Evolutionary conservation across 2,888 invertebrate species (phyloP), one percentile per base, ranked within the genome.

Genomic region (Tetragonula carbonaria): DNA sequence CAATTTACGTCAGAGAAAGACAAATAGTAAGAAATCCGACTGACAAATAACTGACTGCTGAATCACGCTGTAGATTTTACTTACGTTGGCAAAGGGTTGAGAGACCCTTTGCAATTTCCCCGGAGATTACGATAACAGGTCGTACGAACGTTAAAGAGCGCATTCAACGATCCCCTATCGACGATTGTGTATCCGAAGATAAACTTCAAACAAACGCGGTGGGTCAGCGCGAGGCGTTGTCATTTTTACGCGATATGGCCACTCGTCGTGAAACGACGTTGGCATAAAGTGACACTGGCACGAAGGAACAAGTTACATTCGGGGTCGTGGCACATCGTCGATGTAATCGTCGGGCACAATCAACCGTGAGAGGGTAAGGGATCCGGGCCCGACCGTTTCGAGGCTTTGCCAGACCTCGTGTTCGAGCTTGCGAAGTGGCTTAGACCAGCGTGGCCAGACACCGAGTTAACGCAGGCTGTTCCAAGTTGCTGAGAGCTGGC

Each of bases 401-500:
- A 74, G 65, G 73, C 73, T 79, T 73, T 67, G 65, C 57, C 16
- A 50, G 63, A 33, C 70, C 45, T 45, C 80, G 78, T 82, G 78
- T 66, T 50, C 33, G 63, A 74, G 79, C 76, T 86, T 84, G 82
- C 79, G 74, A 79, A 71, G 53, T 79, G 82, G 88, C 88, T 88
- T 88, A 89, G 85, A 82, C 87, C 82, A 63, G 45, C 45, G 45
- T 70, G 51, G 50, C 28, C 18, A 73, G 71, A 71, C 85, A 68
- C 68, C 79, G 71, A 83, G 82, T 86, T 85, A 79, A 82, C 76
- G 84, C 80, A 65, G 81, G 84, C 80, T 79, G 87, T 87, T 83
- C 78, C 57, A 83, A 80, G 82, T 89, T 89, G 66, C 62, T 75
- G 85, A 87, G 80, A 88, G 90, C 92, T 92, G 92, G 87, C 90